Evolutionary conservation across 2,888 invertebrate species (phyloP), one percentile per base, ranked within the genome.

Genomic region (Epicampocera succincta): DNA sequence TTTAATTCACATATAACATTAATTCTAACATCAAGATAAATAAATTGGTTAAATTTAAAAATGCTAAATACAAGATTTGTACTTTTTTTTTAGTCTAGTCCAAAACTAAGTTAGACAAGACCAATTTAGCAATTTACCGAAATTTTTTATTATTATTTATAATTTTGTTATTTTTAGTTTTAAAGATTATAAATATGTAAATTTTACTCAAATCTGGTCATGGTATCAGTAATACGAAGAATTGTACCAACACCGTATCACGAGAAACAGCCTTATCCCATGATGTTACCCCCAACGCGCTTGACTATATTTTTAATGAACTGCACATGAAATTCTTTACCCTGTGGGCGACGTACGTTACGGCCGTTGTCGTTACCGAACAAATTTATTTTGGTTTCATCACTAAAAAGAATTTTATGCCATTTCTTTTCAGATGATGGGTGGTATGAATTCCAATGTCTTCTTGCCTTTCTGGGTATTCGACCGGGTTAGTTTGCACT

Each of bases 311-410:
- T 54, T 54, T 33, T 54, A 1, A 33, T 29, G 33, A 33, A 52
- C 25, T 8, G 25, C 8, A 52, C 33, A 11, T 29, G 15, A 3
- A 54, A 54, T 33, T 54, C 33, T 17, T 54, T 54, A 2, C 54
- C 54, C 33, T 54, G 29, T 1, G 15, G 33, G 0, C 54, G 54
- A 33, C 54, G 54, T 5, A 54, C 15, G 15, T 54, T 33, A 8
- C 29, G 5, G 15, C 9, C 1, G 15, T 9, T 1, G 8, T 54
- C 54, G 12, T 54, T 33, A 15, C 33, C 29, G n/a, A 54, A 54
- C 15, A 54, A 29, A 54, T 25, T 52, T 12, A 52, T 52, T 25
- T 52, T 52, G 1, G 25, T 52, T 52, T 52, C 21, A 52, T 52
- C 54, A 9, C 54, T 52, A 13, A 12, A 52, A 3, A 52, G 4